phyloP scores from a whole-genome alignment of 2,797 vertebrate species.

The Prionace glauca region DNA sequence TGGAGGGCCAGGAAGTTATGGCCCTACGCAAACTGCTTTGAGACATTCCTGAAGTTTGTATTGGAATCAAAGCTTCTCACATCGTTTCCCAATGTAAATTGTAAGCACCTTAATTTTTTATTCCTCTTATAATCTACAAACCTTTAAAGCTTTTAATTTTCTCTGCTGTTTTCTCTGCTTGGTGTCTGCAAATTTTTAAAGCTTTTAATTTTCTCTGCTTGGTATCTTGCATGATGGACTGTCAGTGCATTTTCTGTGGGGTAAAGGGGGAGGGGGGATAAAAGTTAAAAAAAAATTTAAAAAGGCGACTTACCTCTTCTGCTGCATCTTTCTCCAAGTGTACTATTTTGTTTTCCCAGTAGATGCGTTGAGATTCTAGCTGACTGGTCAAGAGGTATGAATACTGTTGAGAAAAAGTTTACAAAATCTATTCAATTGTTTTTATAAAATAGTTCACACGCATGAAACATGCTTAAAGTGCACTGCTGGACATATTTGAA shows the following conservation, averaged over 20 bases:
- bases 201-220: background rate
- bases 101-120: background rate
- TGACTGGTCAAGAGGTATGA: conserved; percentile 94
- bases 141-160: background rate
- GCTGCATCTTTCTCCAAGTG: conserved; percentile 92
- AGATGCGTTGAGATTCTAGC: conserved; percentile 92
- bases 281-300: background rate
- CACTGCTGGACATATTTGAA: background rate
- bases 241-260: background rate
- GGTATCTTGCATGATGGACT: background rate
- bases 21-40: too few species aligned
- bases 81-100: background rate
- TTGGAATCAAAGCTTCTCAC: background rate
- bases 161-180: background rate
- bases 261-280: too few species aligned
- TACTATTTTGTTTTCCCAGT: conserved; percentile 97
- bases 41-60: background rate
- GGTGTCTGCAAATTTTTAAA: background rate
- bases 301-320: conserved; percentile 73
- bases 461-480: background rate
- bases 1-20: too few species aligned
- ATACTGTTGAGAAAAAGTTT: conserved; percentile 61
- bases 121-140: background rate
- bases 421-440: background rate
- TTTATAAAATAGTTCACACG: background rate